Evolutionary conservation across 2,888 invertebrate genomes (phyloP).

Genomic region (Stramonita haemastoma): DNA sequence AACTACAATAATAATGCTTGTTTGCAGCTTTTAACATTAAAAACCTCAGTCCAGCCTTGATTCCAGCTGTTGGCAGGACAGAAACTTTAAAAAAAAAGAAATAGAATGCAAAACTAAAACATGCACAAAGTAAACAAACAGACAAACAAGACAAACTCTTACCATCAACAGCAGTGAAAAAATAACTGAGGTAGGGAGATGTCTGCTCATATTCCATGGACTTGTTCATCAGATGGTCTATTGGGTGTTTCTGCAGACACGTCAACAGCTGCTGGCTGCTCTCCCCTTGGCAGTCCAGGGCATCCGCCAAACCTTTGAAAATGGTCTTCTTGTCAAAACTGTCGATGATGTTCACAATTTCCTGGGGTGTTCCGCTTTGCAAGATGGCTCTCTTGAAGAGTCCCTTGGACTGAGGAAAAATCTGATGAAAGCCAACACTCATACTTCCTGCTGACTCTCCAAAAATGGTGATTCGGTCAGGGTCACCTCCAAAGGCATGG

Average conservation of each 20-base stretch:
- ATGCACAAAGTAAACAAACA: no score
- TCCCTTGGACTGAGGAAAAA: conserved; percentile 19
- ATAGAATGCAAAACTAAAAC: no score
- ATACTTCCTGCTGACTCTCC: conserved; percentile 47
- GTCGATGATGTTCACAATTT: neutral
- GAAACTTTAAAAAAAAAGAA: no score
- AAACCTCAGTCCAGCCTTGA: no score
- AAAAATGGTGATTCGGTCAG: conserved; percentile 40
- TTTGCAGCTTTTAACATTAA: no score
- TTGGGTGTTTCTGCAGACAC: neutral
- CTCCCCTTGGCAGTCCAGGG: neutral
- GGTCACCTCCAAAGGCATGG: conserved; percentile 42
- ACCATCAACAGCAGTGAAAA: conserved; percentile 18
- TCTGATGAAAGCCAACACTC: conserved; percentile 36
- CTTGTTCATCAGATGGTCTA: neutral
- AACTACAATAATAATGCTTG: no score
- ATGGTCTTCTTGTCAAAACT: neutral
- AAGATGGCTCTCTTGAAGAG: conserved; percentile 24
- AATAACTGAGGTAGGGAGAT: neutral
- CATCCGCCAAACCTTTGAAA: neutral
- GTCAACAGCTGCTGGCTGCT: neutral
- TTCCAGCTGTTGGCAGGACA: no score
- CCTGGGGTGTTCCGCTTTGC: conserved; percentile 31
- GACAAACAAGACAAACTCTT: neutral
- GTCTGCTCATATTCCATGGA: neutral